phyloP scores from a whole-genome alignment of 2,113 vertebrate genomes.

The Ploceus nigricollis region DNA sequence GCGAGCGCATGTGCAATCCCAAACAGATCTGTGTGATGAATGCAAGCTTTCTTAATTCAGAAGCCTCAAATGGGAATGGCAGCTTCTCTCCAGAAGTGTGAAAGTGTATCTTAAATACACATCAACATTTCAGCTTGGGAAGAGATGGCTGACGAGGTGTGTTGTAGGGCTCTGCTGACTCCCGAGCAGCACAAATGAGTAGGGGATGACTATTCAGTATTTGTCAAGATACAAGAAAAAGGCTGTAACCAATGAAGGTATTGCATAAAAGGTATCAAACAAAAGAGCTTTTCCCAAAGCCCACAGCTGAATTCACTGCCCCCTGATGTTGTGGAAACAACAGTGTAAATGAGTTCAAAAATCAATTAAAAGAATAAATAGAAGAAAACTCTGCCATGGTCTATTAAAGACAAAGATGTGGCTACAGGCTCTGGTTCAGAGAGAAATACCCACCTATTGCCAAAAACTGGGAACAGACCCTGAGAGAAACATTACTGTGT shows the following conservation, averaged over 20 bases:
- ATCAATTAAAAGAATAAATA: constrained; percentile 44
- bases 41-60: neutral
- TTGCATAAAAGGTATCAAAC: constrained; percentile 15
- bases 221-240: constrained; percentile 25
- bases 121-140: neutral
- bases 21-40: neutral
- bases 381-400: neutral
- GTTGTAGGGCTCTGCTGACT: neutral
- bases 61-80: neutral
- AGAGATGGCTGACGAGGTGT: neutral
- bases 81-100: neutral
- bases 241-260: constrained; percentile 23
- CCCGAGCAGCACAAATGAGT: neutral
- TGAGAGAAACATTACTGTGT: neutral
- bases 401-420: constrained; percentile 30
- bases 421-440: constrained; percentile 11
- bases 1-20: accelerated
- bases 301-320: neutral
- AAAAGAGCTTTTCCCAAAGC: constrained; percentile 11
- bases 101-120: neutral
- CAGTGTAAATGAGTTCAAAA: constrained; percentile 37
- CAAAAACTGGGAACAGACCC: neutral
- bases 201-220: neutral
- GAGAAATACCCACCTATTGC: constrained; percentile 20
- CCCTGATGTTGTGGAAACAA: constrained; percentile 30